These are phyloP conservation scores for Pantelozetes paolii DNA, from an alignment of 2,888 invertebrate genomes.

Conservation along the genomic window DNA sequence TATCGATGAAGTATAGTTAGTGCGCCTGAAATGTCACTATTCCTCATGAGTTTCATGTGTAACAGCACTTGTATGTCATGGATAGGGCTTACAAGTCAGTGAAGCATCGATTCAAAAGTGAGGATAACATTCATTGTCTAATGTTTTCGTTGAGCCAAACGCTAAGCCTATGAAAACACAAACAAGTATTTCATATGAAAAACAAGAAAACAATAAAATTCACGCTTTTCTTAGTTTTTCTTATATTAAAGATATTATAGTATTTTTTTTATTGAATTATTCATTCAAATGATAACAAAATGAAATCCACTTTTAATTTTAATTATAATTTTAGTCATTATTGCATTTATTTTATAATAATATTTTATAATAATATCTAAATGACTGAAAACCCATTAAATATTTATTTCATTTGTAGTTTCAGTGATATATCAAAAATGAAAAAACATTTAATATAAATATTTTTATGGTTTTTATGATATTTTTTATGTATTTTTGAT, in stretches of 20 bases:
- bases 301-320: no score
- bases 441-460: no score
- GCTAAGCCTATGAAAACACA: not conserved
- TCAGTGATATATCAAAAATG: no score
- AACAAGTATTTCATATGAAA: not conserved
- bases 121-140: not conserved
- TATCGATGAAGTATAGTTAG: not conserved
- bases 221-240: not conserved
- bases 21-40: constrained; percentile 26
- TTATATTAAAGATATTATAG: not conserved
- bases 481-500: no score
- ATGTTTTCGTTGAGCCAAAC: constrained; percentile 6
- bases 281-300: not conserved
- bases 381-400: no score
- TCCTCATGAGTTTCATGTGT: not conserved
- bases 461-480: no score
- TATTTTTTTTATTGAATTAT: not conserved
- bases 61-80: constrained; percentile 2
- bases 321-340: no score
- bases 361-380: no score
- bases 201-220: not conserved
- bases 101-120: constrained; percentile 8
- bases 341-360: no score
- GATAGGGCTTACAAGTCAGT: constrained; percentile 9
- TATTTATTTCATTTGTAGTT: no score